Evolutionary conservation across 2,797 vertebrate species (phyloP).

Genomic region (Oryzias dopingdopingensis): DNA sequence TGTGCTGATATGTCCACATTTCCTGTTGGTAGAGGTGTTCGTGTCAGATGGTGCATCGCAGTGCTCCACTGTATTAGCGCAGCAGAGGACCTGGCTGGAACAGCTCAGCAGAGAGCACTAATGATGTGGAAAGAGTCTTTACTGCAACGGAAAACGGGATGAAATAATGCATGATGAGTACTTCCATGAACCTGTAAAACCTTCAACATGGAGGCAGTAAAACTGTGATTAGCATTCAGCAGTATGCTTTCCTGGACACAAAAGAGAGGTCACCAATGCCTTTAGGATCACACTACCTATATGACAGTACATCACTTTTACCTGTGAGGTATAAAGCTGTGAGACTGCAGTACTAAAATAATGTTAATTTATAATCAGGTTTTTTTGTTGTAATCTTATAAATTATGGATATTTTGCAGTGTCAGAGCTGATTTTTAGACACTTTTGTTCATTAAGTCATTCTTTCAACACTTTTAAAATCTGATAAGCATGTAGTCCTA

Average conservation of each 20-base stretch:
- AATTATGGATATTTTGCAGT: neutral
- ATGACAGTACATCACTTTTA: slow-evolving; percentile 3
- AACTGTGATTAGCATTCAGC: slow-evolving; percentile 48
- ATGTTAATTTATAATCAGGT: no score
- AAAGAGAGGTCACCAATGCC: slow-evolving; percentile 29
- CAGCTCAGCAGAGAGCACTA: slow-evolving; percentile 73
- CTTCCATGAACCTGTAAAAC: slow-evolving; percentile 30
- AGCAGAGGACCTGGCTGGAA: slow-evolving; percentile 52
- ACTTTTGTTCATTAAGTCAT: slow-evolving; percentile 14
- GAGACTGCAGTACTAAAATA: neutral
- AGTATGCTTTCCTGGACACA: slow-evolving; percentile 16
- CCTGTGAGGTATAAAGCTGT: slow-evolving; percentile 19
- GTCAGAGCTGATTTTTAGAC: slow-evolving; percentile 27
- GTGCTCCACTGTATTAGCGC: slow-evolving; percentile 51
- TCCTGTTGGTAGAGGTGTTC: slow-evolving; percentile 49
- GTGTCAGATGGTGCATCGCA: slow-evolving; percentile 48
- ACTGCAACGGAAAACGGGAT: slow-evolving; percentile 21
- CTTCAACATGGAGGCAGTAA: slow-evolving; percentile 39
- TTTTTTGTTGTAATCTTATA: no score
- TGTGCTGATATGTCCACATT: slow-evolving; percentile 71
- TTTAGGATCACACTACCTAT: slow-evolving; percentile 15
- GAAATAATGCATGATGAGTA: slow-evolving; percentile 22
- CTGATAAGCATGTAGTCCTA: neutral
- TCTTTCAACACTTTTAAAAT: slow-evolving; percentile 4
- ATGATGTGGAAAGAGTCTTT: slow-evolving; percentile 70